A percentile compares a stretch with the other conserved stretches of the same genome.
These are phyloP conservation scores for Acanthosepion esculentum DNA, from an alignment of 2,888 invertebrate genomes.

Conservation along the genomic window DNA sequence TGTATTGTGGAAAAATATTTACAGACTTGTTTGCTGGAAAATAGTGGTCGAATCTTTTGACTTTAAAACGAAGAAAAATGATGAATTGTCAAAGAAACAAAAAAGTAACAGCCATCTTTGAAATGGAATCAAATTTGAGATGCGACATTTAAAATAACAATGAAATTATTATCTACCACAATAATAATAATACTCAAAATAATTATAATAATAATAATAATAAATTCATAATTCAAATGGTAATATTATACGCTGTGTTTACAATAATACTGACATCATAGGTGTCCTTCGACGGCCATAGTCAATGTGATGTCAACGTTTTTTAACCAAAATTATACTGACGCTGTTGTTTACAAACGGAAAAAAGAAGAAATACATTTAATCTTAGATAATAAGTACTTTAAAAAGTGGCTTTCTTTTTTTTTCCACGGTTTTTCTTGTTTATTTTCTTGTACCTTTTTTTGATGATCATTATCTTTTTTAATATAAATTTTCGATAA, in stretches of 20 bases:
- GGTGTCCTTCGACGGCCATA: background rate
- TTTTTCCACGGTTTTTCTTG: background rate
- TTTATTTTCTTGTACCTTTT: background rate
- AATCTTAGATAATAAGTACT: background rate
- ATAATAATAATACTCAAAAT: too few relatives aligned
- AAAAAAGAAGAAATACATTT: background rate
- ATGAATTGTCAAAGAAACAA: too few relatives aligned
- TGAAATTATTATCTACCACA: background rate
- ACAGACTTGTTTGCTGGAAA: background rate
- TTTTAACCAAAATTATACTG: too few relatives aligned
- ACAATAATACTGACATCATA: background rate
- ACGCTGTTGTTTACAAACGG: too few relatives aligned
- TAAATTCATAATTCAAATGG: background rate
- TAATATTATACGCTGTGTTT: background rate
- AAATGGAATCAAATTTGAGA: background rate
- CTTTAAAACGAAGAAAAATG: too few relatives aligned
- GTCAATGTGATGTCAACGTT: background rate
- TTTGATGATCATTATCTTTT: background rate
- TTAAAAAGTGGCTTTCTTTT: slow-evolving; percentile 1
- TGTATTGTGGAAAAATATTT: background rate
- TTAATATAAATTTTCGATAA: too few relatives aligned
- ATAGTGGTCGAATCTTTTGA: background rate
- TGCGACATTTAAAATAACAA: background rate
- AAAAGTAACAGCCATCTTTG: too few relatives aligned
- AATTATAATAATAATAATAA: too few relatives aligned